Conservation (phyloP, 2,888 invertebrate species). For the Amphiduros pacificus region DNA sequence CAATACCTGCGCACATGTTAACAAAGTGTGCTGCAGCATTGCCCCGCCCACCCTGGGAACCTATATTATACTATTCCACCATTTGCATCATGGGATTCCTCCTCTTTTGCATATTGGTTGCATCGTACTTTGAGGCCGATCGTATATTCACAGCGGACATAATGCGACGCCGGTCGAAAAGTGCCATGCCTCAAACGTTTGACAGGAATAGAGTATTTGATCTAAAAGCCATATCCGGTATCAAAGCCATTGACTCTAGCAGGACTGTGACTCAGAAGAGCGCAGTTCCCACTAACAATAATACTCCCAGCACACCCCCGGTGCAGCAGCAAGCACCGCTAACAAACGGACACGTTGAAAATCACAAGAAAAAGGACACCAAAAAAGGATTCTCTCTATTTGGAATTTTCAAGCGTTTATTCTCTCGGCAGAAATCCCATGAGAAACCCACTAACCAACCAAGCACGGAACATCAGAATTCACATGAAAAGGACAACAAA, state of each 20-base stretch:
- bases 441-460: no score
- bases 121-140: constrained; percentile 74
- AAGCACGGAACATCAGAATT: constrained; percentile 28
- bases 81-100: constrained; percentile 63
- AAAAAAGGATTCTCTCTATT: no score
- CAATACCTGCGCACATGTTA: constrained; percentile 69
- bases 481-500: constrained; percentile 23
- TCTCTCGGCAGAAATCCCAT: no score
- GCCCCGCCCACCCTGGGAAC: constrained; percentile 78
- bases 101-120: constrained; percentile 69
- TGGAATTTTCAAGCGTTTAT: no score
- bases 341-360: constrained; percentile 36
- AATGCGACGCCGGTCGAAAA: constrained; percentile 42
- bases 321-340: no score
- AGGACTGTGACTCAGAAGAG: no score
- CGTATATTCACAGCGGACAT: constrained; percentile 65
- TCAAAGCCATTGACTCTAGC: no score
- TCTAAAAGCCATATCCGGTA: constrained; percentile 51
- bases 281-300: no score
- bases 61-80: constrained; percentile 67
- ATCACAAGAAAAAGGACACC: constrained; percentile 24
- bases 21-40: constrained; percentile 71
- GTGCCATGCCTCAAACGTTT: constrained; percentile 67
- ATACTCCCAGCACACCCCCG: no score
- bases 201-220: constrained; percentile 63